phyloP scores from a whole-genome alignment of 2,113 vertebrate genomes.

The Anhinga rufa region DNA sequence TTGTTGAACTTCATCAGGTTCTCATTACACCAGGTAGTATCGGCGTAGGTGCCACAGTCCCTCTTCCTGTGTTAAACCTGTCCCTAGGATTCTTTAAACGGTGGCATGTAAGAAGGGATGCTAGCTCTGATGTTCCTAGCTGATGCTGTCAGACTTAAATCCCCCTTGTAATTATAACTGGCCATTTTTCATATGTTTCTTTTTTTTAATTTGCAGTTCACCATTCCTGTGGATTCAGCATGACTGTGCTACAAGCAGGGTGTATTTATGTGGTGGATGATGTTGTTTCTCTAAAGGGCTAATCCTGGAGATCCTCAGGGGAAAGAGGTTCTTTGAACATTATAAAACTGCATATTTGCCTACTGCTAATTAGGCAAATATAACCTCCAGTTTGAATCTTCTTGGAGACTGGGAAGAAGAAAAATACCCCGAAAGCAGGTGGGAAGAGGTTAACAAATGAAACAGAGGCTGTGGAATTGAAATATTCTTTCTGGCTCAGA shows the following conservation, averaged over 20 bases:
- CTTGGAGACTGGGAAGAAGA: not conserved
- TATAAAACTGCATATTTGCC: not conserved
- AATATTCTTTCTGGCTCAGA: not conserved
- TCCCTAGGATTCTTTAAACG: not conserved
- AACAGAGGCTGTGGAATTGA: not conserved
- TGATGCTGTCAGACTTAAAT: not conserved
- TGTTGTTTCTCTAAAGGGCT: not conserved
- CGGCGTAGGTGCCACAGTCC: not conserved
- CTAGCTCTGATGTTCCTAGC: not conserved
- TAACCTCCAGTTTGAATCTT: not conserved
- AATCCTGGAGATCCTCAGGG: not conserved
- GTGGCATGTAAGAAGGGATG: not conserved
- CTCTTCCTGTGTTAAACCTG: not conserved
- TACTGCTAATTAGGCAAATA: not conserved
- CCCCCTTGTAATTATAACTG: not conserved
- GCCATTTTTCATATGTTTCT: not conserved
- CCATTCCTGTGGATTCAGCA: not conserved
- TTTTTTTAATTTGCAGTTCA: not conserved
- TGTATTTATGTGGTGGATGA: not conserved
- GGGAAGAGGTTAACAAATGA: slow-evolving; percentile 20
- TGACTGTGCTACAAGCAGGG: not conserved
- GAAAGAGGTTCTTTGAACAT: not conserved
- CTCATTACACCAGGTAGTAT: not conserved
- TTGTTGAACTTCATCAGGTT: no score
- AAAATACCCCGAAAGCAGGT: not conserved